Evolutionary conservation across 1,140 invertebrate genomes (phyloP), one percentile per base, ranked within the genome.

Genomic region (Dreissena polymorpha): DNA sequence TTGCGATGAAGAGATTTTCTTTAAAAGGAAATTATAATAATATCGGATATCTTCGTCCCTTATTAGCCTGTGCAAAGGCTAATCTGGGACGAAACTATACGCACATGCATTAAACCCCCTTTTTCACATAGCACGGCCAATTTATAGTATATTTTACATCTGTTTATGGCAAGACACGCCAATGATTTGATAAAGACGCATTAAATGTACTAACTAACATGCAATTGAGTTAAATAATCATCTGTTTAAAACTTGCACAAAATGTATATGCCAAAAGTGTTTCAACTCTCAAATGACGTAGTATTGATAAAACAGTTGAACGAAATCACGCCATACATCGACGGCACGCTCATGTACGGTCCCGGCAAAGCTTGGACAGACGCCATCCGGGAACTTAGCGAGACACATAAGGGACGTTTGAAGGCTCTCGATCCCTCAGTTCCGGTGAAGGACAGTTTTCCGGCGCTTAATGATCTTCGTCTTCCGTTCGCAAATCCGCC

Each of bases 401-500:
- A 94, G 94, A 25, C 91, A 86, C 7, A 69, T 94, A n/a, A 93
- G 6, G 70, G 64, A 80, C 94, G 94, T 0, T 77, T 94, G 10
- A 93, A 72, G 25, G 75, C 86, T 3, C 76, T 85, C 50, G 74
- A 71, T 63, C 69, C 68, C 1, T 10, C 39, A 6, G 29, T 16
- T 0, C 55, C 69, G 68, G 85, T 88, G 10, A 92, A 90, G 49
- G 83, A 93, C 14, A 86, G 87, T 57, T 95, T 94, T 89, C 95
- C 95, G 29, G 94, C 91, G 27, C 87, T 91, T 18, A 95, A 95
- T 88, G 92, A 86, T 5, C 86, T 94, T 60, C 83, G 93, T 51
- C 90, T 95, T 27, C 94, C 95, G 3, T 92, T 95, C 92, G 94
- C 93, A 10, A 95, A 95, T 91, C 94, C 94, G n/a, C 94, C 95